phyloP scores from a whole-genome alignment of 2,888 invertebrate genomes.

The Omphaloscelis lunosa region DNA sequence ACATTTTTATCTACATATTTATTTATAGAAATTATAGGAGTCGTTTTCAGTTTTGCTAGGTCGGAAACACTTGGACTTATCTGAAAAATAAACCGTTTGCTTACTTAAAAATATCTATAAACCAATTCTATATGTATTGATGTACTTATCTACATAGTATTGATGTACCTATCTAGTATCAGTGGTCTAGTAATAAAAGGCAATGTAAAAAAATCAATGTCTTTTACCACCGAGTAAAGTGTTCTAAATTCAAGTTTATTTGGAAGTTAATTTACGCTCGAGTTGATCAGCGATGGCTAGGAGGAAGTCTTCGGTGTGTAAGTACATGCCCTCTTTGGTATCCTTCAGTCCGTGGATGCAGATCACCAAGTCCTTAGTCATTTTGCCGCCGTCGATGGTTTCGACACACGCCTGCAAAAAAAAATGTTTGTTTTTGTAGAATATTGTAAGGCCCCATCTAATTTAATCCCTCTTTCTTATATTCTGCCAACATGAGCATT shows the following conservation, averaged over 20 bases:
- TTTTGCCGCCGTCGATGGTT: constrained; percentile 95
- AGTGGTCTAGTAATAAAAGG: constrained; percentile 28
- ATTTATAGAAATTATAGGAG: neutral
- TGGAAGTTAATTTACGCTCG: constrained; percentile 84
- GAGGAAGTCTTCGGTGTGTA: constrained; percentile 96
- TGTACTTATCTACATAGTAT: constrained; percentile 38
- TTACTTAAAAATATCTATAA: constrained; percentile 40
- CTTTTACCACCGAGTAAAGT: constrained; percentile 31
- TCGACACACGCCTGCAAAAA: constrained; percentile 93
- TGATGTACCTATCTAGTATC: constrained; percentile 43
- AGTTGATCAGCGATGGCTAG: constrained; percentile 94
- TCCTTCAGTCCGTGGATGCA: constrained; percentile 96
- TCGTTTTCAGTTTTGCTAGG: constrained; percentile 13
- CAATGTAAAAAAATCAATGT: constrained; percentile 14
- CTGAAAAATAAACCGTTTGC: constrained; percentile 39
- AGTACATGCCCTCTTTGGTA: constrained; percentile 95
- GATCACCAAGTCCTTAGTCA: constrained; percentile 97
- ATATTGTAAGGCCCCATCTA: neutral
- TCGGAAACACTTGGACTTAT: constrained; percentile 39
- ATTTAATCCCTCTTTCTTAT: neutral
- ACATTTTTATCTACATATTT: constrained; percentile 1
- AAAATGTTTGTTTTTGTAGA: neutral
- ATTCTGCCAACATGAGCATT: neutral
- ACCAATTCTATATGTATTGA: constrained; percentile 23
- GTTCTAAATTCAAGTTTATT: constrained; percentile 70